These are phyloP conservation scores for Eupithecia tripunctaria DNA, from an alignment of 2,888 invertebrate species.

Conservation along the genomic window DNA sequence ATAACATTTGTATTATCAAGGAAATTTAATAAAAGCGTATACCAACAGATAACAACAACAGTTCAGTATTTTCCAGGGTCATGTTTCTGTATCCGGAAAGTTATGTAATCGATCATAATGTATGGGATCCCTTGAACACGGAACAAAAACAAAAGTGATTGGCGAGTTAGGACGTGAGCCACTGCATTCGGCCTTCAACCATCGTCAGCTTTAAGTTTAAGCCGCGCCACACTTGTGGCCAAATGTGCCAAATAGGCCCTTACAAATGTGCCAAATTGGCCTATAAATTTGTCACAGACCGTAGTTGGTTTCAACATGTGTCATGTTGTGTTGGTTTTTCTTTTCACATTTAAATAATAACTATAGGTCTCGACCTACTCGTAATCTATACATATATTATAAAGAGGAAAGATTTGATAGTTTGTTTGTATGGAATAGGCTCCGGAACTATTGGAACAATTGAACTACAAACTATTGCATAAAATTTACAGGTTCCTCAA, in stretches of 20 bases:
- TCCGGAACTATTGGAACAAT: too few relatives aligned
- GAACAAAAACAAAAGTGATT: slow-evolving; percentile 35
- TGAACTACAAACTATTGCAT: too few relatives aligned
- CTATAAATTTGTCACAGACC: neutral
- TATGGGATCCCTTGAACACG: slow-evolving; percentile 28
- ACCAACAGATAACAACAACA: neutral
- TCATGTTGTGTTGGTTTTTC: neutral
- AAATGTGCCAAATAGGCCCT: neutral
- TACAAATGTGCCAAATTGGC: neutral
- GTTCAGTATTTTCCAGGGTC: neutral
- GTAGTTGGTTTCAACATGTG: neutral
- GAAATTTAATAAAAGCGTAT: neutral
- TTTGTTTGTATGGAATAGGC: too few relatives aligned
- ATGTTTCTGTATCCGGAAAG: slow-evolving; percentile 19
- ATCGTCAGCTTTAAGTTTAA: neutral
- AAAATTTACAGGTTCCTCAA: too few relatives aligned
- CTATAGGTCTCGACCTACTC: too few relatives aligned
- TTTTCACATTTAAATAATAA: too few relatives aligned
- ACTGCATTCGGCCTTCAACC: slow-evolving; percentile 34
- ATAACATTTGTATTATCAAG: neutral
- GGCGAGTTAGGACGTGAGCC: slow-evolving; percentile 31
- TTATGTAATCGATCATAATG: slow-evolving; percentile 30
- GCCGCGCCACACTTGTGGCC: neutral
- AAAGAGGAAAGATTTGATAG: too few relatives aligned
- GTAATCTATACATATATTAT: too few relatives aligned